Conservation (phyloP, 1,140 invertebrate genomes). For the Palaemon carinicauda region DNA sequence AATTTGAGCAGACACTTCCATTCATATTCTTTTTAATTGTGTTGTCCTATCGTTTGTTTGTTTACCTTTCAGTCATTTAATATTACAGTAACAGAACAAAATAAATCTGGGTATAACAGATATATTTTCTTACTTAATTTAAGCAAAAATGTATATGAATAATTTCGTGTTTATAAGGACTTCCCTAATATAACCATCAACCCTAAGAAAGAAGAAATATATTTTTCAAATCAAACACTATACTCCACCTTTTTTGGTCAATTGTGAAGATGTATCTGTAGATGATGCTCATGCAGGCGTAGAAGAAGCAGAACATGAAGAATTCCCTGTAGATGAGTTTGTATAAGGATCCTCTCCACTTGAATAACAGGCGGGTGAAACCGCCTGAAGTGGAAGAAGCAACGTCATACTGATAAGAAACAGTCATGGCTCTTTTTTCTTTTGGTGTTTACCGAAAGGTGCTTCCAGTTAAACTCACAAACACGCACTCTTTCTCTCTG, state of each 20-base stretch:
- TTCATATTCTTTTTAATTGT: no score
- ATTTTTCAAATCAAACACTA: no score
- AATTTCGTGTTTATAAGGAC: no score
- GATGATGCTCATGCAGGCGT: conserved; percentile 71
- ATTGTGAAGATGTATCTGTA: conserved; percentile 73
- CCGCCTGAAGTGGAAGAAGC: conserved; percentile 76
- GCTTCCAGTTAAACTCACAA: no score
- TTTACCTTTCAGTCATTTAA: no score
- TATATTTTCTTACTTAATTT: no score
- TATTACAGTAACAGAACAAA: no score
- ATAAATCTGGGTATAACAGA: no score
- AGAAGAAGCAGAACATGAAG: conserved; percentile 71
- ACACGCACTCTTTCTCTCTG: no score
- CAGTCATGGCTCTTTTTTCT: conserved; percentile 72
- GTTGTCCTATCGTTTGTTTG: no score
- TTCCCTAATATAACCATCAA: background rate
- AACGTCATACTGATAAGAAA: conserved; percentile 79
- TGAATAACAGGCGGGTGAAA: conserved; percentile 75
- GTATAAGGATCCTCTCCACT: conserved; percentile 80
- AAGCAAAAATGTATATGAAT: no score
- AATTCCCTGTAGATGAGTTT: conserved; percentile 79
- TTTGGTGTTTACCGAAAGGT: background rate
- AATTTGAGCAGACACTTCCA: no score
- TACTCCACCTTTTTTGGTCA: conserved; percentile 70
- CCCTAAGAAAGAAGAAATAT: background rate